These are phyloP conservation scores for Drosophila elegans DNA, from an alignment of 1,140 invertebrate genomes.

Conservation along the genomic window DNA sequence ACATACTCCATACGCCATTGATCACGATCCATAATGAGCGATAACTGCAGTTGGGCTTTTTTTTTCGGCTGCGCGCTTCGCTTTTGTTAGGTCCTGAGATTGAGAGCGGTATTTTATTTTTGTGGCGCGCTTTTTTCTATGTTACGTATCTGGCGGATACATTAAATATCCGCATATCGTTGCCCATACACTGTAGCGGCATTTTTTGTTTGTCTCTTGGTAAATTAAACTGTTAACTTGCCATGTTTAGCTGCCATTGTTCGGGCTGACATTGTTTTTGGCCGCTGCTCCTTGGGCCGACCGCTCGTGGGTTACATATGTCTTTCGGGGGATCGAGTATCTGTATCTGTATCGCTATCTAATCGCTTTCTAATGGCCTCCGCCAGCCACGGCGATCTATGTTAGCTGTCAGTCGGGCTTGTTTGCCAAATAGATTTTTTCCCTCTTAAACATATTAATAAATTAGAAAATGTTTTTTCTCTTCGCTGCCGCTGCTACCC, in stretches of 20 bases:
- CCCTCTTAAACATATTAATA: constrained; percentile 76
- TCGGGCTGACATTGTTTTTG: constrained; percentile 72
- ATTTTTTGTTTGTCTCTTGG: constrained; percentile 65
- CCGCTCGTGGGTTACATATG: constrained; percentile 70
- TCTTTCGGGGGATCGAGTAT: constrained; percentile 50
- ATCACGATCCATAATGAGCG: constrained; percentile 80
- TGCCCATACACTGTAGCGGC: constrained; percentile 59
- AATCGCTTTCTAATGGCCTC: constrained; percentile 80
- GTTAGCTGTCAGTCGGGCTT: constrained; percentile 74
- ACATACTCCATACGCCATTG: constrained; percentile 57
- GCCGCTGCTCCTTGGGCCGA: constrained; percentile 18
- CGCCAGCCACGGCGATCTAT: constrained; percentile 73
- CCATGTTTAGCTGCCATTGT: constrained; percentile 83
- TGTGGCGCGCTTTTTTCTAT: constrained; percentile 34
- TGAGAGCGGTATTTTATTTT: constrained; percentile 65
- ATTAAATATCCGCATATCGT: constrained; percentile 64
- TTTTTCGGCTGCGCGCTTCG: constrained; percentile 16
- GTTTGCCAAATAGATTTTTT: constrained; percentile 78
- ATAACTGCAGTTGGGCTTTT: constrained; percentile 67
- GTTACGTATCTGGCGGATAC: constrained; percentile 73
- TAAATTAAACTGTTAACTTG: constrained; percentile 84
- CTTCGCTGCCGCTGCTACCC: constrained; percentile 2
- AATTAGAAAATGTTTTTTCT: constrained; percentile 79
- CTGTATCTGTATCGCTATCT: constrained; percentile 80
- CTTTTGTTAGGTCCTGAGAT: constrained; percentile 81